Conservation (phyloP, 2,888 invertebrate genomes). For the Caenorhabditis panamensis region DNA sequence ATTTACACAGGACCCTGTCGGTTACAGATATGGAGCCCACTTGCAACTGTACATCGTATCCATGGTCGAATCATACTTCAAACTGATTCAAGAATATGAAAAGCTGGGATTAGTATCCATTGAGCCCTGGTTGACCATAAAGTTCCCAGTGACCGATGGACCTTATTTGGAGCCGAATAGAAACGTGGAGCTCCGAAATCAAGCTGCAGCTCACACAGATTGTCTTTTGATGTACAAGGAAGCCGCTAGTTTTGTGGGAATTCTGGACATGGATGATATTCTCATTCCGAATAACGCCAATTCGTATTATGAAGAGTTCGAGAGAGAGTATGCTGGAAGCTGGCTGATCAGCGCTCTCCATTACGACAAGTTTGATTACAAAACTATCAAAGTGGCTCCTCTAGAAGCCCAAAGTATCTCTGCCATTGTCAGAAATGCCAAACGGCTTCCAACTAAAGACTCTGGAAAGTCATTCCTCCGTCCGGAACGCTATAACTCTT, state of each 20-base stretch:
- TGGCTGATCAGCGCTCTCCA: constrained; percentile 48
- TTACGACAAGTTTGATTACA: constrained; percentile 43
- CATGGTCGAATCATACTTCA: constrained; percentile 63
- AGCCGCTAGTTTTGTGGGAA: constrained; percentile 58
- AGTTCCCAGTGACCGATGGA: constrained; percentile 46
- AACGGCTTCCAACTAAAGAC: constrained; percentile 41
- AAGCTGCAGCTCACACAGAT: constrained; percentile 67
- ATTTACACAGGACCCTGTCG: neutral
- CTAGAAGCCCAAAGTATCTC: constrained; percentile 37
- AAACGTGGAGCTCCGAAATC: constrained; percentile 66
- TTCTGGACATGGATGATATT: constrained; percentile 69
- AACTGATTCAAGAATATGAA: constrained; percentile 59
- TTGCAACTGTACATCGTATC: constrained; percentile 63
- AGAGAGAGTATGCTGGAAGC: constrained; percentile 43
- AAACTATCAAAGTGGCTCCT: constrained; percentile 41
- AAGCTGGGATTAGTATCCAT: constrained; percentile 50
- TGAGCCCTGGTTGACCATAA: constrained; percentile 64
- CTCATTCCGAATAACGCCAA: constrained; percentile 60
- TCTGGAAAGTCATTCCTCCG: constrained; percentile 45
- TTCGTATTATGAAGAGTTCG: constrained; percentile 65
- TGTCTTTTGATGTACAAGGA: constrained; percentile 70
- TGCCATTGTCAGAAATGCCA: constrained; percentile 31
- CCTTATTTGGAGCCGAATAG: constrained; percentile 66
- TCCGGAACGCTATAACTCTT: constrained; percentile 50
- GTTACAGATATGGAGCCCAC: constrained; percentile 58